Conservation (phyloP, 2,113 vertebrate species). For the Tetrao urogallus region DNA sequence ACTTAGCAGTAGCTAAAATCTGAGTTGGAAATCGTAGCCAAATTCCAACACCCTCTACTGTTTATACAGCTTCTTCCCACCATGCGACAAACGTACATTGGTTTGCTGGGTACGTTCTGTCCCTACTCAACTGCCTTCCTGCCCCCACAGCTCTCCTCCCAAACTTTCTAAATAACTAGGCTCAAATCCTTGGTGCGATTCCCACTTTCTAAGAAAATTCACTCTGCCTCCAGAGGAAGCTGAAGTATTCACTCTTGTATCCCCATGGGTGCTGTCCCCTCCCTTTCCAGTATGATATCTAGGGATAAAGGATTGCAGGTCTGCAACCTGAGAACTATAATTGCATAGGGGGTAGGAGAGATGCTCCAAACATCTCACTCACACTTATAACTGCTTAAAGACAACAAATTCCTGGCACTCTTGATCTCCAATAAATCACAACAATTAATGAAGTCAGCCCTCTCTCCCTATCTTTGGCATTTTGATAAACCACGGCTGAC, state of each 20-base stretch:
- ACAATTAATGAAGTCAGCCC: neutral
- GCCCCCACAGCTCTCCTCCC: slow-evolving; percentile 54
- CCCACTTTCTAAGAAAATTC: slow-evolving; percentile 47
- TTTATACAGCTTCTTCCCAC: slow-evolving; percentile 69
- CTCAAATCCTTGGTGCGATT: slow-evolving; percentile 37
- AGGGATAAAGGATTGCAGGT: slow-evolving; percentile 52
- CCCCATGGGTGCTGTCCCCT: slow-evolving; percentile 26
- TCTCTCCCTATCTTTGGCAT: slow-evolving; percentile 69
- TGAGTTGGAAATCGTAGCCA: slow-evolving; percentile 66
- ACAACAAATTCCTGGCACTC: slow-evolving; percentile 21
- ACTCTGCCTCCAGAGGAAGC: slow-evolving; percentile 5
- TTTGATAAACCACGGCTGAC: slow-evolving; percentile 47
- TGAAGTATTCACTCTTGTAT: slow-evolving; percentile 23
- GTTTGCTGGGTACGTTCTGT: slow-evolving; percentile 69
- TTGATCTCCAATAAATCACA: neutral
- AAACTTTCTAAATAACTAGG: slow-evolving; percentile 51
- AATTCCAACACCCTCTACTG: slow-evolving; percentile 68
- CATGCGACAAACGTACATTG: slow-evolving; percentile 47
- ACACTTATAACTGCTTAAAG: slow-evolving; percentile 1
- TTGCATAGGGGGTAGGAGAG: slow-evolving; percentile 65
- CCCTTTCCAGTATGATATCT: slow-evolving; percentile 42
- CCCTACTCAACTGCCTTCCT: slow-evolving; percentile 53
- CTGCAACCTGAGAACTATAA: slow-evolving; percentile 64
- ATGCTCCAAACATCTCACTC: slow-evolving; percentile 26
- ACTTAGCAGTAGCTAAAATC: slow-evolving; percentile 57